Evolutionary conservation across 2,888 invertebrate genomes (phyloP).

Genomic region (Diloba caeruleocephala): DNA sequence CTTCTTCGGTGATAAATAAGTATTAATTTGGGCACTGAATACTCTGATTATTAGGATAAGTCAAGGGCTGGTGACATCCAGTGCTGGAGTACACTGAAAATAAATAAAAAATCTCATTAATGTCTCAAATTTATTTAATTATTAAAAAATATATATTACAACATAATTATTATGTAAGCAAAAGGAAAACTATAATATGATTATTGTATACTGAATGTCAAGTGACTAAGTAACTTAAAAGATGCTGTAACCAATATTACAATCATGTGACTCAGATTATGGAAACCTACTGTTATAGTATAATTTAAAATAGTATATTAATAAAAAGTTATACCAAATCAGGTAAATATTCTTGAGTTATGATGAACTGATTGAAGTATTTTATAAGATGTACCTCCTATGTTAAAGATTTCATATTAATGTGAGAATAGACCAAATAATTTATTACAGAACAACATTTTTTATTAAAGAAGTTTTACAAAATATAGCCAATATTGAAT

Average conservation of each 20-base stretch:
- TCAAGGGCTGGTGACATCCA: slow-evolving; percentile 76
- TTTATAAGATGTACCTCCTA: no score
- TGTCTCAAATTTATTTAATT: slow-evolving; percentile 45
- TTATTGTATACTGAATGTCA: slow-evolving; percentile 18
- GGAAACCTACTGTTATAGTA: slow-evolving; percentile 13
- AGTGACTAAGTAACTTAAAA: slow-evolving; percentile 25
- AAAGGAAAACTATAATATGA: slow-evolving; percentile 25
- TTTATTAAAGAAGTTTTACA: not conserved
- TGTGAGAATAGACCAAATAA: not conserved
- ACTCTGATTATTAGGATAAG: slow-evolving; percentile 63
- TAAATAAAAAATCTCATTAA: slow-evolving; percentile 57
- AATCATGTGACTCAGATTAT: slow-evolving; percentile 48
- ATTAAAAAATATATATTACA: not conserved
- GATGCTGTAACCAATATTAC: slow-evolving; percentile 12
- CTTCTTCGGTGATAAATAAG: slow-evolving; percentile 68
- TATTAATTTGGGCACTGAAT: slow-evolving; percentile 75
- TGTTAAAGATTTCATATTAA: slow-evolving; percentile 3
- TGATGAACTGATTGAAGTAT: no score
- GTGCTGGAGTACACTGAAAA: slow-evolving; percentile 83
- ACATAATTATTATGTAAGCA: slow-evolving; percentile 8
- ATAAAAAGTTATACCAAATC: not conserved
- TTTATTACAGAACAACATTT: not conserved
- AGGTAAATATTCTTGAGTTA: not conserved
- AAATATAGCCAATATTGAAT: slow-evolving; percentile 5
- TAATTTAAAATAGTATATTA: slow-evolving; percentile 1